A percentile compares a stretch with the other conserved stretches of the same genome.
These are phyloP conservation scores for Babylonia areolata DNA, from an alignment of 1,140 invertebrate species.

Conservation along the genomic window DNA sequence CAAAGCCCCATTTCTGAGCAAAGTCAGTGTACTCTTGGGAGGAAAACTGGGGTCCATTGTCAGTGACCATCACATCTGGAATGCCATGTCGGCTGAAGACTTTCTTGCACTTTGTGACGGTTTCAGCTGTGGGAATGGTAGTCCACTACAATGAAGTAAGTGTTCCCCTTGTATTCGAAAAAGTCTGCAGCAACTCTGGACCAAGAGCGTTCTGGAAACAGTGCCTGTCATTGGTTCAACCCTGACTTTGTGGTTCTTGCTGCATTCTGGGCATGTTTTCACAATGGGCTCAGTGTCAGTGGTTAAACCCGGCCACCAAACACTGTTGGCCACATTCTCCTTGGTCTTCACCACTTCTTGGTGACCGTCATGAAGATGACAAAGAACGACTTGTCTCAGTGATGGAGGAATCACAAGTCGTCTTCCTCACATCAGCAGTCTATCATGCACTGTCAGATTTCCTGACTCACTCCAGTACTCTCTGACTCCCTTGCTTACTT, in stretches of 20 bases:
- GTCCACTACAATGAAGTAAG: too few relatives aligned
- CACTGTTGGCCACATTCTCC: neutral
- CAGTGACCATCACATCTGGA: neutral
- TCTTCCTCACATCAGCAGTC: neutral
- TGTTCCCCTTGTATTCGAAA: neutral
- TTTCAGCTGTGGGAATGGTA: neutral
- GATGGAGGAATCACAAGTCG: slow-evolving; percentile 44
- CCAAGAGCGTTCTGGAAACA: neutral
- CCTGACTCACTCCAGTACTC: slow-evolving; percentile 28
- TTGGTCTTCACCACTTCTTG: neutral
- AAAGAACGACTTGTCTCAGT: neutral
- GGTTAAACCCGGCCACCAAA: neutral
- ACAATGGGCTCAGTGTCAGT: neutral
- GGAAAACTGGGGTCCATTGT: neutral
- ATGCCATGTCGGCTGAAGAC: neutral
- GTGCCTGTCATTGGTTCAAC: neutral
- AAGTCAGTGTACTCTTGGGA: neutral
- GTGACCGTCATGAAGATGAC: neutral
- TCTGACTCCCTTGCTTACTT: neutral
- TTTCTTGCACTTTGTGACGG: neutral
- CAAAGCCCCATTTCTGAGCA: neutral
- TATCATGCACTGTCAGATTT: slow-evolving; percentile 2
- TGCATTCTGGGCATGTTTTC: neutral
- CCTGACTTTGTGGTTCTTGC: neutral
- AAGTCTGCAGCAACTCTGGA: neutral